A percentile compares a stretch with the other conserved stretches of the same genome.
phyloP scores from a whole-genome alignment of 2,797 vertebrate species.

The Choloepus didactylus region DNA sequence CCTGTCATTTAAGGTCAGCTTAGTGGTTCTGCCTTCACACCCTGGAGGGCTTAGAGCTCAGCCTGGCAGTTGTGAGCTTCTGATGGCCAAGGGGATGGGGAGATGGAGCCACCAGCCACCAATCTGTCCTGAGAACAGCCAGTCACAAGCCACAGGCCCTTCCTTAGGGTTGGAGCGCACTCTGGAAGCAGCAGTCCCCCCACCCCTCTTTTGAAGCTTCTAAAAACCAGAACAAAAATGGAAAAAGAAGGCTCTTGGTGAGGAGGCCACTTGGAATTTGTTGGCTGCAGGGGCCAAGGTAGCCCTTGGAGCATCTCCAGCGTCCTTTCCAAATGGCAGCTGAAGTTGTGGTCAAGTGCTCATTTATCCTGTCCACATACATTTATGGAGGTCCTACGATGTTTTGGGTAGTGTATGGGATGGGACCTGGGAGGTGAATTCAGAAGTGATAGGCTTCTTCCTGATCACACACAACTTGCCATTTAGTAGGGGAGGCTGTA shows the following conservation, averaged over 20 bases:
- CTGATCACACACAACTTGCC: background rate
- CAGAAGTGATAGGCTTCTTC: background rate
- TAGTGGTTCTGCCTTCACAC: background rate
- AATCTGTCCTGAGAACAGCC: background rate
- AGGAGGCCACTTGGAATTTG: background rate
- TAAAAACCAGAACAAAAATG: background rate
- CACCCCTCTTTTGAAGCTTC: background rate
- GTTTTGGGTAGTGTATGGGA: background rate
- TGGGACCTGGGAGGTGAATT: background rate
- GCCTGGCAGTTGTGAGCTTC: background rate
- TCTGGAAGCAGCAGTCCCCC: background rate
- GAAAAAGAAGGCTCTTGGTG: background rate
- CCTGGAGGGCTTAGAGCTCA: background rate
- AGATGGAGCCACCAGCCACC: background rate
- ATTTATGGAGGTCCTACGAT: background rate
- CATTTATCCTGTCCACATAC: accelerated
- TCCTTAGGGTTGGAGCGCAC: background rate
- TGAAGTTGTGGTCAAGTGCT: background rate
- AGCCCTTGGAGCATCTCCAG: too few species aligned
- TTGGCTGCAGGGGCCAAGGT: background rate
- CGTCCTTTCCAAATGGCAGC: background rate
- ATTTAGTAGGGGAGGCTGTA: background rate
- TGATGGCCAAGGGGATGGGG: background rate
- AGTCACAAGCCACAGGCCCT: background rate
- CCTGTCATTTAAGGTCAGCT: background rate